phyloP scores from a whole-genome alignment of 2,797 vertebrate genomes.

The Mycteria americana region DNA sequence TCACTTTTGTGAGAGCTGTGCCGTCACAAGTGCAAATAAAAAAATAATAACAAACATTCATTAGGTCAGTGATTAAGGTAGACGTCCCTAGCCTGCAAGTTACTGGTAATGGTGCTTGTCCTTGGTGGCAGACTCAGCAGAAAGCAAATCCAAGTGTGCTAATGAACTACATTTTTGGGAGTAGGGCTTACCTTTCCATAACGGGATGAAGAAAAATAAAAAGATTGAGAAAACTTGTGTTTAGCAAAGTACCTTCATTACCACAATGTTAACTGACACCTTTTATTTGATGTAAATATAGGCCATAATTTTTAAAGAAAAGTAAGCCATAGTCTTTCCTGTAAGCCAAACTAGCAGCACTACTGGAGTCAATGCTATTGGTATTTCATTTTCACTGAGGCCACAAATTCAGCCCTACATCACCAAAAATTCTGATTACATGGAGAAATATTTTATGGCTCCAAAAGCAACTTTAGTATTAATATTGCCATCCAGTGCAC shows the following conservation, averaged over 20 bases:
- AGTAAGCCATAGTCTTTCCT: background rate
- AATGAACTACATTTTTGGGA: background rate
- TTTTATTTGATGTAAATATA: background rate
- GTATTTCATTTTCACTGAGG: background rate
- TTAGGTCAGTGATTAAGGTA: background rate
- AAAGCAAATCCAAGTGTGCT: background rate
- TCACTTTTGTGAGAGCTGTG: background rate
- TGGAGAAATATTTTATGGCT: background rate
- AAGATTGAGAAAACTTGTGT: background rate
- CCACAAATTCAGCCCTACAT: background rate
- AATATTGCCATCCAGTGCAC: background rate
- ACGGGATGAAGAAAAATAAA: background rate
- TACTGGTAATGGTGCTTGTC: background rate
- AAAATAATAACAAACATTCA: background rate
- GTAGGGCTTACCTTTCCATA: background rate
- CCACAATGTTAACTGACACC: background rate
- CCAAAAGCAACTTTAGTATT: background rate
- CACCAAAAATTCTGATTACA: background rate
- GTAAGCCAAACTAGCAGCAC: background rate
- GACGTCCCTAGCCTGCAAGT: accelerated
- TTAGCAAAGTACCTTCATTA: background rate
- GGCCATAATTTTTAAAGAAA: background rate
- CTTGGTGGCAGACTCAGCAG: background rate
- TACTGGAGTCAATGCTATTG: background rate
- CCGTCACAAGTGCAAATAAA: background rate